A percentile compares a stretch with the other conserved stretches of the same genome.
Evolutionary conservation across 2,113 vertebrate genomes (phyloP).

Genomic region (Petrocephalus zakoni): DNA sequence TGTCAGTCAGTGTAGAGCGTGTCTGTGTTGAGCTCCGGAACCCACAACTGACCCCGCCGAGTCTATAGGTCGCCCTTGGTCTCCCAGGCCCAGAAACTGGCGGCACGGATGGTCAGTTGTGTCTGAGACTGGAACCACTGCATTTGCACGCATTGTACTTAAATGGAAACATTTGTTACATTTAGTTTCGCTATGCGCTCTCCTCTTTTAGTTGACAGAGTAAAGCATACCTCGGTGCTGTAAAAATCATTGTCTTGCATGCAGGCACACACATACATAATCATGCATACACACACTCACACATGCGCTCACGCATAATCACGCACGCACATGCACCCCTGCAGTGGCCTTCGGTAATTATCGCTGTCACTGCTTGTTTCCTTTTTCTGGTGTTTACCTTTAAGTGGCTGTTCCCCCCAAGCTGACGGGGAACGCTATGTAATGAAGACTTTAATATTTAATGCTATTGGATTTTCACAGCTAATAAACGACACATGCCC

Average conservation of each 20-base stretch:
- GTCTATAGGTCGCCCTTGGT: slow-evolving; percentile 7
- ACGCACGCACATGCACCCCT: background rate
- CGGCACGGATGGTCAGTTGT: background rate
- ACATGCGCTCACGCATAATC: background rate
- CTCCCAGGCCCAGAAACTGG: background rate
- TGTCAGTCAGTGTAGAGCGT: slow-evolving; percentile 42
- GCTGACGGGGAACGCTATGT: slow-evolving; percentile 59
- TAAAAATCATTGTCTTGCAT: slow-evolving; percentile 40
- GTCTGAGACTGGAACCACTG: background rate
- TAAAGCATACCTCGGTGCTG: slow-evolving; percentile 40
- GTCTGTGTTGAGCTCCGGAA: background rate
- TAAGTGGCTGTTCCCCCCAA: slow-evolving; percentile 57
- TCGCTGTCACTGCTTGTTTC: slow-evolving; percentile 45
- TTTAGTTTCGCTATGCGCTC: slow-evolving; percentile 27
- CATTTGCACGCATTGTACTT: background rate
- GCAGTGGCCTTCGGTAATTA: slow-evolving; percentile 56
- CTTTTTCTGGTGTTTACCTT: slow-evolving; percentile 55
- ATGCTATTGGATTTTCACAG: slow-evolving; percentile 61
- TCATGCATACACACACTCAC: background rate
- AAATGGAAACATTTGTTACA: slow-evolving; percentile 44
- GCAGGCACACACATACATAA: background rate
- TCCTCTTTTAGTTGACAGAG: slow-evolving; percentile 29
- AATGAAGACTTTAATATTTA: slow-evolving; percentile 69
- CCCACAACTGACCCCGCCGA: slow-evolving; percentile 4
- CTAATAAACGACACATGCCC: slow-evolving; percentile 61